Conservation (phyloP, 1,140 invertebrate species). For the Brachionus koreanus region DNA sequence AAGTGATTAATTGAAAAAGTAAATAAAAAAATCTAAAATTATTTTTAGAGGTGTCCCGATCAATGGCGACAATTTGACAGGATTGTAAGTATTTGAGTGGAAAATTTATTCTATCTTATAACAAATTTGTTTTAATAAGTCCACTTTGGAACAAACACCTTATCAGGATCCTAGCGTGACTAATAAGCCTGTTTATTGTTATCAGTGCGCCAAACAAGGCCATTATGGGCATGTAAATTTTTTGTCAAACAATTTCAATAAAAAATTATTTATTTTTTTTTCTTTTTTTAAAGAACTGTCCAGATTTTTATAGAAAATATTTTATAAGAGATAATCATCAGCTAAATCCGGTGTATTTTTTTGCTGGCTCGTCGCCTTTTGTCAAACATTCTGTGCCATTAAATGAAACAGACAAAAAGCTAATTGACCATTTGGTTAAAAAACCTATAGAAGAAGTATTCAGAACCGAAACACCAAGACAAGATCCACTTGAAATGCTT, state of each 20-base stretch:
- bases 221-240: slow-evolving; percentile 40
- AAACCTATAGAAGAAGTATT: slow-evolving; percentile 14
- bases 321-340: slow-evolving; percentile 42
- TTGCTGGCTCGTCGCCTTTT: slow-evolving; percentile 41
- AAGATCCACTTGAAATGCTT: slow-evolving; percentile 14
- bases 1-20: neutral
- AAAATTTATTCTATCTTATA: neutral
- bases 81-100: neutral
- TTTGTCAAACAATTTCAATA: neutral
- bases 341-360: slow-evolving; percentile 43
- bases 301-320: slow-evolving; percentile 43
- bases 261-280: neutral
- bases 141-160: slow-evolving; percentile 24
- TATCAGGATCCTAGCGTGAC: neutral
- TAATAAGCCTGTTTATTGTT: slow-evolving; percentile 40
- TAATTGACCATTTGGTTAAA: neutral
- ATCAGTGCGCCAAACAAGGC: slow-evolving; percentile 39
- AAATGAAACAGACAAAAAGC: slow-evolving; percentile 33
- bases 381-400: slow-evolving; percentile 2
- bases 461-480: neutral
- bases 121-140: neutral
- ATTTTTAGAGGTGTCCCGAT: slow-evolving; percentile 29
- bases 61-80: slow-evolving; percentile 43
- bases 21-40: neutral
- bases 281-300: slow-evolving; percentile 26